Evolutionary conservation across 2,888 invertebrate species (phyloP), one percentile per base, ranked within the genome.

Genomic region (Sepiola atlantica): DNA sequence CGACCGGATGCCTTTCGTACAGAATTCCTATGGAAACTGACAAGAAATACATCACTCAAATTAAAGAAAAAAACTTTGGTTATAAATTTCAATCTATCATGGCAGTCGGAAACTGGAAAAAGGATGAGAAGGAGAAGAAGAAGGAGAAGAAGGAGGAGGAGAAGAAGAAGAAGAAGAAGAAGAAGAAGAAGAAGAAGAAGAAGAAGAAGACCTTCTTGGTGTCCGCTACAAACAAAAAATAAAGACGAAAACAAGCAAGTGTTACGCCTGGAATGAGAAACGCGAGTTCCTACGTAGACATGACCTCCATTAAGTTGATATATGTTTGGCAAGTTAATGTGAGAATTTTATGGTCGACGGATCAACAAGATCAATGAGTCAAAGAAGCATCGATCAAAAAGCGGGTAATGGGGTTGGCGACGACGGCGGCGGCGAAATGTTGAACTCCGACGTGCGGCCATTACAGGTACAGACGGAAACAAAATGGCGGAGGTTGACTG

Each of bases 301-400:
- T 77, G 77, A 16, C n/a, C n/a, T n/a, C 77, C 77, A 77, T 77
- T 77, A 77, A 77, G 77, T n/a, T 77, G 77, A 77, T 77, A 77
- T 77, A 77, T 77, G 77, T 77, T 77, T 77, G 77, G 77, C n/a
- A 32, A 77, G 77, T 77, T 77, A 77, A 77, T 77, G 77, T 77
- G 77, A 32, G 77, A n/a, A 77, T 77, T 77, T 77, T 77, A 77
- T 77, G 77, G 77, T 77, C 77, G 77, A 77, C 77, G n/a, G 77
- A 77, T 77, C 77, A 77, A 77, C 77, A 77, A 77, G 77, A 77
- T 77, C 77, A 77, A 77, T 77, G 77, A 77, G 77, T 77, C n/a
- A 77, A 77, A 77, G 32, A n/a, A 32, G 77, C 77, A 77, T 77
- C 77, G 77, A 77, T 77, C 77, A 77, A 77, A 32, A n/a, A 32